Evolutionary conservation across 1,140 invertebrate genomes (phyloP), one percentile per base, ranked within the genome.

Genomic region (Marisa cornuarietis): DNA sequence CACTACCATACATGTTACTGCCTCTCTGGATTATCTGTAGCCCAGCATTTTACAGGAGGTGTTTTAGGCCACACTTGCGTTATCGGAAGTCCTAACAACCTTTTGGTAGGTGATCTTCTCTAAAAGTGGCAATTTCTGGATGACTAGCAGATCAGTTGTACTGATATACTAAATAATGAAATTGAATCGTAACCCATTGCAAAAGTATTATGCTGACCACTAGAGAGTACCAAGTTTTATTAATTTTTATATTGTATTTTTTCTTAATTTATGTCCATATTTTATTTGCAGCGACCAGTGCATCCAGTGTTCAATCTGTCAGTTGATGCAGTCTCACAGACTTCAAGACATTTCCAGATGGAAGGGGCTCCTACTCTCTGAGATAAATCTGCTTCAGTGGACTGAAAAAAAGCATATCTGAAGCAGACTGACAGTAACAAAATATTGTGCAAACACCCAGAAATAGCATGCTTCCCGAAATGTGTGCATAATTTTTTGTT

Each of bases 1-100:
- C 94, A 96, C 79, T 99, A 99, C 90, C 98, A 99, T 88, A 99
- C 97, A 1, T 99, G 98, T 91, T 99, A 99, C 88, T 95, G 95
- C 6, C 91, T 99, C 7, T 97, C 97, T 92, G 98, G 98, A n/a
- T 91, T 99, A 26, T 96, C 97, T 31, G 92, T 99, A 76, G 95
- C 97, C 54, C 98, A 99, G 91, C 95, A 98, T 92, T 95, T 94
- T 68, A 91, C 92, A n/a, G 91, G 90, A 68, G 91, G 88, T 63
- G 88, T 87, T 80, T 79, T 92, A 58, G 83, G 87, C 51, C 85
- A 92, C 74, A 91, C 90, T 82, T 91, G 88, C 89, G 92, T 94
- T 76, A 88, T 94, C 79, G 94, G 94, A 61, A 90, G 92, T 83
- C 88, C 92, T 65, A 88, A 91, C 51, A 95, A 95, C 89, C 92